Percentiles rank a stretch among this genome's conserved stretches.
Evolutionary conservation across 2,888 invertebrate species (phyloP).

Genomic region (Lasioglossum morio): DNA sequence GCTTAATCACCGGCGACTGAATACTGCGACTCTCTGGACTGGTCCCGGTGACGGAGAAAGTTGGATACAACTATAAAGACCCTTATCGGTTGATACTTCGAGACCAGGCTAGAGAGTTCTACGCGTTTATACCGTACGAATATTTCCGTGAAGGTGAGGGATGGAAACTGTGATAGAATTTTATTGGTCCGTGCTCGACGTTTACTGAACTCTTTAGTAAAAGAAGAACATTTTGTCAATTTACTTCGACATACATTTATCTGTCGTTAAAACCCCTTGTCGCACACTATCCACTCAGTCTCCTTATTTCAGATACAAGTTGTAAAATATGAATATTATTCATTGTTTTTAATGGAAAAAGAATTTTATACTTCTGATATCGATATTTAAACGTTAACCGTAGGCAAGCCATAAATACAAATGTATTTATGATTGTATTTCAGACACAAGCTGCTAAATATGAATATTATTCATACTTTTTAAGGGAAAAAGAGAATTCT

Average conservation of each 20-base stretch:
- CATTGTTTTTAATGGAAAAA: neutral
- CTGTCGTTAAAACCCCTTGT: too few relatives aligned
- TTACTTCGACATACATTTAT: neutral
- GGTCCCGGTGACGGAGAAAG: neutral
- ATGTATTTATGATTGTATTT: neutral
- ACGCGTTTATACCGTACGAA: neutral
- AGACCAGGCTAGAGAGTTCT: neutral
- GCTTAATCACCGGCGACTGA: conserved; percentile 3
- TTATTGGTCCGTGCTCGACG: neutral
- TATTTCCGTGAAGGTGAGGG: neutral
- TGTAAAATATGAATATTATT: too few relatives aligned
- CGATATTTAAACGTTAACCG: neutral
- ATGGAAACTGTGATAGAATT: conserved; percentile 1
- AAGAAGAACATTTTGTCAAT: neutral
- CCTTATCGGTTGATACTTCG: neutral
- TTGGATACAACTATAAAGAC: neutral
- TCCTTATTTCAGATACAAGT: too few relatives aligned
- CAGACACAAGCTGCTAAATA: too few relatives aligned
- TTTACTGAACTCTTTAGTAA: neutral
- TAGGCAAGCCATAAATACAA: neutral
- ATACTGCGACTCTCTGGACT: neutral
- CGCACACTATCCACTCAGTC: too few relatives aligned
- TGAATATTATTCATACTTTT: neutral
- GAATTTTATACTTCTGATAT: neutral
- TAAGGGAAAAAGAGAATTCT: neutral